Base-by-base conservation (phyloP, 2,888 invertebrate species). In the Drosophila mayaguana region DNA sequence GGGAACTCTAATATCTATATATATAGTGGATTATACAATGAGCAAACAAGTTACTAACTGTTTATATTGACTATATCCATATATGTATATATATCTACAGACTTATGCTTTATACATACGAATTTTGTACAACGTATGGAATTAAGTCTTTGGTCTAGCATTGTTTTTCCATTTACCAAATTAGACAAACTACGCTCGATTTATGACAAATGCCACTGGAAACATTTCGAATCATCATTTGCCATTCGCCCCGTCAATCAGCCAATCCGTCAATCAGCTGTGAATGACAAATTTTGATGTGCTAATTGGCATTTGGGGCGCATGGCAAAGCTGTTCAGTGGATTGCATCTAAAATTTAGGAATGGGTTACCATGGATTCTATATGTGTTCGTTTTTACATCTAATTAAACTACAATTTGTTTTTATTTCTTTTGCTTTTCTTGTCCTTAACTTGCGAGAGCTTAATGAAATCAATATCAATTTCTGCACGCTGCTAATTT, bases 131-230 rank as follows among this genome's bases (percentile, higher is more conserved):
- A 89, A 50, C 60, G 79, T 73, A 81, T 65, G 67, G 63, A 70
- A 67, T 68, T 74, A 45, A 25, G 50, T 84, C 66, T 34, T 84
- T 89, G 84, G 89, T 89, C 89, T 82, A 89, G 72, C 61, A 59
- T 81, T 59, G 42, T 48, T 18, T 62, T 54, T 46, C 3, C 5
- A 72, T 69, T 63, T 69, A 69, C 66, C 66, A 74, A 74, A 69
- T 78, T 61, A 66, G 70, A 72, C 70, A 75, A 75, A 71, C 75
- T 86, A 78, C 63, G 53, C 45, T 66, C 57, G 68, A 65, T 66
- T 74, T 25, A 36, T 36, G 48, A 60, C 64, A 45, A 22, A 18
- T 62, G 55, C 43, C 50, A 57, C 56, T 55, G 43, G 43, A 12
- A 25, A 18, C 43, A 25, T 25, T 22, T 43, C 7, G n/a, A 22